Conservation (phyloP, 2,888 invertebrate genomes). For the Meteorus colon region DNA sequence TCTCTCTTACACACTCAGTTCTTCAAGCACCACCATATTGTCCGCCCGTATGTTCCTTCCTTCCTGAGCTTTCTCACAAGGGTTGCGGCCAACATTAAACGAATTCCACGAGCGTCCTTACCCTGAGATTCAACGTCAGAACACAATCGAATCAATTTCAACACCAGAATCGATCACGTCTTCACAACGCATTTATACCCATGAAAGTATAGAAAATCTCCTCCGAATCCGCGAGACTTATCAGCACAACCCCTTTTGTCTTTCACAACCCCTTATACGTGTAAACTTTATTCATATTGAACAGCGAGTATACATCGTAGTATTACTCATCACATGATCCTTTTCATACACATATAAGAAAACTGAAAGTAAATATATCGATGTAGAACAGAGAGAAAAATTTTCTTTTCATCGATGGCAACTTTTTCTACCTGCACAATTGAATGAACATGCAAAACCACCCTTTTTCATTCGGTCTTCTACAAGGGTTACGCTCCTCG, state of each 20-base stretch:
- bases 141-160: constrained; percentile 39
- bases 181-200: not conserved
- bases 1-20: not conserved
- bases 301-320: not conserved
- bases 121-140: constrained; percentile 41
- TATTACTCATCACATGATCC: constrained; percentile 11
- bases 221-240: constrained; percentile 7
- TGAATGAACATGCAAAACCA: constrained; percentile 6
- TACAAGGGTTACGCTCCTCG: constrained; percentile 6
- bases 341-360: not conserved
- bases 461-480: constrained; percentile 11
- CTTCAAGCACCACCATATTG: constrained; percentile 64
- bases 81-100: constrained; percentile 62
- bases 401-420: constrained; percentile 4
- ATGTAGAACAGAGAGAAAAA: not conserved
- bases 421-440: constrained; percentile 9
- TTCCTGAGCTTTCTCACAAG: constrained; percentile 55
- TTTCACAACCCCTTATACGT: not conserved
- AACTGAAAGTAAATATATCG: constrained; percentile 2
- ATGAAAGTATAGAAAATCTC: constrained; percentile 16
- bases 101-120: constrained; percentile 58
- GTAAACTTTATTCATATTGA: constrained; percentile 17
- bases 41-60: constrained; percentile 68
- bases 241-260: constrained; percentile 13
- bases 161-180: constrained; percentile 28